phyloP scores from a whole-genome alignment of 2,113 vertebrate species.

The Pluvialis apricaria region DNA sequence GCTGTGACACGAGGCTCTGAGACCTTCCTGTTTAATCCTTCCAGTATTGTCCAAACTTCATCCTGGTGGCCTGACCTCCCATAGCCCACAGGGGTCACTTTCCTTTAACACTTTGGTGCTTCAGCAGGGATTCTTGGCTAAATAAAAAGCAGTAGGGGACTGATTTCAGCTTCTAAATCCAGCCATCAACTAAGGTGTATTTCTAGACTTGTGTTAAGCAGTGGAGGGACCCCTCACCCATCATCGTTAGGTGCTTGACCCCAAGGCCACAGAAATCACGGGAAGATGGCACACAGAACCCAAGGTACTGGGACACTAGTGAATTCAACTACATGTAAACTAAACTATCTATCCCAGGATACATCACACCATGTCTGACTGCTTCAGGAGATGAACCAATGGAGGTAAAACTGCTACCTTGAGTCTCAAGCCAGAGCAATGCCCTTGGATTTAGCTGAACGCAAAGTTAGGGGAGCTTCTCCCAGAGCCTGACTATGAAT shows the following conservation, averaged over 20 bases:
- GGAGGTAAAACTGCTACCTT: not conserved
- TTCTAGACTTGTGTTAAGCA: not conserved
- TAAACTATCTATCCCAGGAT: not conserved
- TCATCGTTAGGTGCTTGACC: not conserved
- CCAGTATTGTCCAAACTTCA: not conserved
- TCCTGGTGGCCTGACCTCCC: not conserved
- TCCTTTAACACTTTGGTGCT: not conserved
- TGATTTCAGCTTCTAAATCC: not conserved
- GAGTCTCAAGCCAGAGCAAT: not conserved
- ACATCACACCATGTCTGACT: not conserved
- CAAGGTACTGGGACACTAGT: not conserved
- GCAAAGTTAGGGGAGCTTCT: not conserved
- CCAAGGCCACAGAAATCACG: not conserved
- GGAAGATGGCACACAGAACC: not conserved
- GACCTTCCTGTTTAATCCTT: not conserved
- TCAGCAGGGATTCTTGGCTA: not conserved
- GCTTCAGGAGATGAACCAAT: not conserved
- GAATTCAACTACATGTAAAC: not conserved
- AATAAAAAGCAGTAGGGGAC: not conserved
- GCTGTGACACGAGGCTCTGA: not conserved
- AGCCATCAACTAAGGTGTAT: not conserved
- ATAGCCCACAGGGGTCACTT: not conserved
- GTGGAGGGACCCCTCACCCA: not conserved
- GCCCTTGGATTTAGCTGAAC: not conserved
- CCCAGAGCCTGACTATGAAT: slow-evolving; percentile 12